Percentiles rank a stretch among this genome's conserved stretches.
Conservation (phyloP, 2,888 invertebrate genomes). For the Eumacrocentrus americanus region DNA sequence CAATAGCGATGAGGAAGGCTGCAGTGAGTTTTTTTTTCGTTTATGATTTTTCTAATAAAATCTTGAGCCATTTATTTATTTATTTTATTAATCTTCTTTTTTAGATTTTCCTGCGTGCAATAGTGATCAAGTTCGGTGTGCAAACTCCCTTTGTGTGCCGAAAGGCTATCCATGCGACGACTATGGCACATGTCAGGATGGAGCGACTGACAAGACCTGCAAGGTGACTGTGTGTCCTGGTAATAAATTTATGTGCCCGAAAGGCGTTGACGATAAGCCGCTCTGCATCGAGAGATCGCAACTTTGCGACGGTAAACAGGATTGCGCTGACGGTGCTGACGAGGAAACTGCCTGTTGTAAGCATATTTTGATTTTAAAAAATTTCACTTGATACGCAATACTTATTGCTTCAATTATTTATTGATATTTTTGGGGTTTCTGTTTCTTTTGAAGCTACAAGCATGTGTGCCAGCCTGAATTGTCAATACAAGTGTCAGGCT, state of each 20-base stretch:
- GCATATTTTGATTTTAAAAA: too few species aligned
- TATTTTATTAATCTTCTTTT: conserved; percentile 26
- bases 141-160: conserved; percentile 92
- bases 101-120: conserved; percentile 89
- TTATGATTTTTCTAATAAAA: not conserved
- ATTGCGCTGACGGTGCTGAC: conserved; percentile 91
- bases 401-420: too few species aligned
- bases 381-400: too few species aligned
- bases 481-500: conserved; percentile 90
- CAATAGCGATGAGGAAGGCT: conserved; percentile 87
- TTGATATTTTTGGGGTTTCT: too few species aligned
- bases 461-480: conserved; percentile 83
- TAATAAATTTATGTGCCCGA: conserved; percentile 89
- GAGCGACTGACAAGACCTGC: conserved; percentile 88
- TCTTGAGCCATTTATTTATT: not conserved
- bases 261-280: conserved; percentile 75
- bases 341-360: conserved; percentile 88
- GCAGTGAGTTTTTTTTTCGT: conserved; percentile 73
- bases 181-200: conserved; percentile 90
- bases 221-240: conserved; percentile 86
- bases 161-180: conserved; percentile 84
- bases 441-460: conserved; percentile 69
- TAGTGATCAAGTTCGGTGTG: conserved; percentile 90
- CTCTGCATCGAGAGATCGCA: conserved; percentile 88
- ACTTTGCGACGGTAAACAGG: conserved; percentile 88